phyloP scores from a whole-genome alignment of 2,797 vertebrate genomes.

The Micropoecilia bifurca region DNA sequence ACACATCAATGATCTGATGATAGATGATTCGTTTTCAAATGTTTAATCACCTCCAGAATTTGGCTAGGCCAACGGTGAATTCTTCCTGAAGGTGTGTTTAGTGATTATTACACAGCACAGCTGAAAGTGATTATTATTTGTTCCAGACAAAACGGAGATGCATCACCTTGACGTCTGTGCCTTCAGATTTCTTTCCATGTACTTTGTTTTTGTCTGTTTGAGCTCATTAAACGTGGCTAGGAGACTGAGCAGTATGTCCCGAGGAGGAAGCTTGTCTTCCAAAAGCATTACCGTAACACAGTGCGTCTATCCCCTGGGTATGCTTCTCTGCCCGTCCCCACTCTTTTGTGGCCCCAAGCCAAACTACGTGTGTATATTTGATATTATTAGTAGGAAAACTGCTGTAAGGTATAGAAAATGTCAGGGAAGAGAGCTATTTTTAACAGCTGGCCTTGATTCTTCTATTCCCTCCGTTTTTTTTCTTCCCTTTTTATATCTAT shows the following conservation, averaged over 20 bases:
- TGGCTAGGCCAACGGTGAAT: background rate
- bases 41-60: background rate
- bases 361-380: constrained; percentile 62
- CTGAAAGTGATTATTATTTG: constrained; percentile 55
- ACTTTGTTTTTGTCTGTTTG: constrained; percentile 58
- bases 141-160: constrained; percentile 42
- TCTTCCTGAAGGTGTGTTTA: background rate
- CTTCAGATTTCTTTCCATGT: constrained; percentile 30
- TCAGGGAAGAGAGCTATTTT: constrained; percentile 80
- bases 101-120: background rate
- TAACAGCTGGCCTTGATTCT: constrained; percentile 70
- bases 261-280: constrained; percentile 69
- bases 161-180: constrained; percentile 48
- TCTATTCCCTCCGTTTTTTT: constrained; percentile 24
- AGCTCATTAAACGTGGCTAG: constrained; percentile 70
- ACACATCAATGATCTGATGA: too few relatives aligned
- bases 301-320: constrained; percentile 60
- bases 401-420: constrained; percentile 78
- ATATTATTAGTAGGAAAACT: constrained; percentile 80
- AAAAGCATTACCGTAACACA: constrained; percentile 70
- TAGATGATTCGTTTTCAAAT: background rate
- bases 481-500: constrained; percentile 7
- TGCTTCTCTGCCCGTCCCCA: constrained; percentile 41
- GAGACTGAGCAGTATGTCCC: constrained; percentile 64
- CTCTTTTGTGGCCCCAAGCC: constrained; percentile 63